A percentile compares a stretch with the other conserved stretches of the same genome.
Evolutionary conservation across 2,888 invertebrate species (phyloP).

Genomic region (Leistus spinibarbis): DNA sequence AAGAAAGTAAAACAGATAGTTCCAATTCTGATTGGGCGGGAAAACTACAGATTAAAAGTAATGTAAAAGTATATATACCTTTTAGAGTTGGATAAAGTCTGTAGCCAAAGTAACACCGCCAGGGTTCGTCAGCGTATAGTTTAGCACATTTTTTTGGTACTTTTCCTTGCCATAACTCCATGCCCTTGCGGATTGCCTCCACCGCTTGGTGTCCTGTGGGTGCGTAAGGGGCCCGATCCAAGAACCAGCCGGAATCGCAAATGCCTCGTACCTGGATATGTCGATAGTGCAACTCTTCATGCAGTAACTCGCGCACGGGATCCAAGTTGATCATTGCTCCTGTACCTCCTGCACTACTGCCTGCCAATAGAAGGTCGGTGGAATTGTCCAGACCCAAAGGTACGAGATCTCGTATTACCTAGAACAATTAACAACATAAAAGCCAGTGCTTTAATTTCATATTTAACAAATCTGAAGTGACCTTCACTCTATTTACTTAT

Average conservation of each 20-base stretch:
- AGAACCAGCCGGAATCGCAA: slow-evolving; percentile 94
- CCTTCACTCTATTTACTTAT: too few species aligned
- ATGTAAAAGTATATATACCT: slow-evolving; percentile 60
- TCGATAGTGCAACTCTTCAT: slow-evolving; percentile 61
- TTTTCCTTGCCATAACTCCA: slow-evolving; percentile 79
- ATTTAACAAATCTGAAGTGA: too few species aligned
- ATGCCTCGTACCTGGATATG: slow-evolving; percentile 79
- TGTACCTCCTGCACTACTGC: slow-evolving; percentile 88
- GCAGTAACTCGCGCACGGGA: slow-evolving; percentile 74
- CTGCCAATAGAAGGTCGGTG: slow-evolving; percentile 80
- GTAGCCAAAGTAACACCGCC: slow-evolving; percentile 94
- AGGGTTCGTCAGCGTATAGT: slow-evolving; percentile 74
- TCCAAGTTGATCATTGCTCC: slow-evolving; percentile 94
- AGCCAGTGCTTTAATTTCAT: too few species aligned
- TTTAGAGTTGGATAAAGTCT: slow-evolving; percentile 83
- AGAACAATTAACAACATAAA: too few species aligned
- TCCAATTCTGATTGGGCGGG: too few species aligned
- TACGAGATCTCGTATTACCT: slow-evolving; percentile 65
- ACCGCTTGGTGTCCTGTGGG: slow-evolving; percentile 62
- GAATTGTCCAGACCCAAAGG: slow-evolving; percentile 70
- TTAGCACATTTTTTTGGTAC: slow-evolving; percentile 79
- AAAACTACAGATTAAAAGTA: too few species aligned
- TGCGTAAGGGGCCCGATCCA: slow-evolving; percentile 79
- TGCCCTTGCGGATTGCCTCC: slow-evolving; percentile 74
- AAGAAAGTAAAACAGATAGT: too few species aligned